Conservation (phyloP, 2,888 invertebrate species). For the Morpho helenor region DNA sequence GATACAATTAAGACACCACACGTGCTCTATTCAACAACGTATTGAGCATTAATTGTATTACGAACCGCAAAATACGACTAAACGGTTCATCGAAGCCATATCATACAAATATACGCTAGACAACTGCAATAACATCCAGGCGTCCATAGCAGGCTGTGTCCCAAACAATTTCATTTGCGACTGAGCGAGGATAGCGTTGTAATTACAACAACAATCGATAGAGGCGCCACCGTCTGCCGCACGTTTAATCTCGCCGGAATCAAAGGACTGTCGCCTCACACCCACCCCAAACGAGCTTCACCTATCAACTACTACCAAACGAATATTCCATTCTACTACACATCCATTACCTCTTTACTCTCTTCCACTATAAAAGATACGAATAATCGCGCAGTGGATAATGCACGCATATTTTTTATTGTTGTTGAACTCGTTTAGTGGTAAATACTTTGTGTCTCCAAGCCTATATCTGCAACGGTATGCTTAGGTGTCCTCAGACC, state of each 20-base stretch:
- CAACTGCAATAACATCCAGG: slow-evolving; percentile 65
- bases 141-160: slow-evolving; percentile 71
- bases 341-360: slow-evolving; percentile 38
- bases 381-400: slow-evolving; percentile 39
- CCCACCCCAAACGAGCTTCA: slow-evolving; percentile 54
- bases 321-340: slow-evolving; percentile 23
- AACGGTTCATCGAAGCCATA: slow-evolving; percentile 21
- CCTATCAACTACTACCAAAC: slow-evolving; percentile 41
- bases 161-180: slow-evolving; percentile 80
- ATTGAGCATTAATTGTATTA: slow-evolving; percentile 22
- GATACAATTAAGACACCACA: slow-evolving; percentile 4
- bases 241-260: slow-evolving; percentile 78
- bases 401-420: slow-evolving; percentile 28
- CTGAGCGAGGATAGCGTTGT: slow-evolving; percentile 77
- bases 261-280: slow-evolving; percentile 76
- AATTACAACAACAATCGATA: slow-evolving; percentile 80
- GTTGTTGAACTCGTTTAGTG: slow-evolving; percentile 45
- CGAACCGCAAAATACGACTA: slow-evolving; percentile 16
- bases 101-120: slow-evolving; percentile 33
- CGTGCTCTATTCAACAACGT: slow-evolving; percentile 4
- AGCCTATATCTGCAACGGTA: slow-evolving; percentile 67
- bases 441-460: slow-evolving; percentile 69
- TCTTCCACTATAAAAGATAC: background rate
- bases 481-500: slow-evolving; percentile 64
- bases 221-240: slow-evolving; percentile 79